Evolutionary conservation across 2,888 invertebrate genomes (phyloP), one percentile per base, ranked within the genome.

Genomic region (Cristatella mucedo): DNA sequence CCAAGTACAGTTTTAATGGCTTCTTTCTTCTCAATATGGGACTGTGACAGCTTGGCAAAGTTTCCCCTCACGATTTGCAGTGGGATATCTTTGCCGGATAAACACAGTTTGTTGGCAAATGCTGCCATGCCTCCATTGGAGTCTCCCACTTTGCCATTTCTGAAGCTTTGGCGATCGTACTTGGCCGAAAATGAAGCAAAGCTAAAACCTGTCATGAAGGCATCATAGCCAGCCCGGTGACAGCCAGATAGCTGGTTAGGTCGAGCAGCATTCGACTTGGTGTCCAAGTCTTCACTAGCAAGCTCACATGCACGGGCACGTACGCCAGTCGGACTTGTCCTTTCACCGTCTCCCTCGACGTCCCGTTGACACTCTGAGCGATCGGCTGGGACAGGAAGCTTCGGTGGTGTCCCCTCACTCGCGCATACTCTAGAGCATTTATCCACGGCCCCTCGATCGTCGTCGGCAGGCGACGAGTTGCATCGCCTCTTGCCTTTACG

Each of bases 131-230:
- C 48, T 4, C 49, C 34, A 18, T 47, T 41, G 7, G 43, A 38
- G 4, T 47, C 29, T 19, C 40, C 41, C 13, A 45, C 36, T 7
- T 22, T n/a, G 11, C 24, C 32, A 9, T 42, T 29, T n/a, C n/a
- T n/a, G n/a, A n/a, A n/a, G 16, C 22, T 6, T 29, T 26, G n/a
- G 5, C 18, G 24, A 1, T 33, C 26, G 1, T 21, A 11, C 21
- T 29, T 20, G 7, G 49, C 41, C 3, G 57, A 22, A 40, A 55
- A 58, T 19, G 48, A 49, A 3, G 63, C 57, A 49, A 67, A 57
- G 24, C 56, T 53, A 44, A 57, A 66, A 3, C 66, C 67, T 11
- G 68, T 68, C 67, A 68, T 68, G 44, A 67, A 68, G 1, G 67
- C 63, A 53, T 68, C 68, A 51, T 58, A 66, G 1, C 68, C 68